These are phyloP conservation scores for Calvadosia cruxmelitensis DNA, from an alignment of 30 jellyfish, hydroid and myxozoan species.

Conservation along the genomic window DNA sequence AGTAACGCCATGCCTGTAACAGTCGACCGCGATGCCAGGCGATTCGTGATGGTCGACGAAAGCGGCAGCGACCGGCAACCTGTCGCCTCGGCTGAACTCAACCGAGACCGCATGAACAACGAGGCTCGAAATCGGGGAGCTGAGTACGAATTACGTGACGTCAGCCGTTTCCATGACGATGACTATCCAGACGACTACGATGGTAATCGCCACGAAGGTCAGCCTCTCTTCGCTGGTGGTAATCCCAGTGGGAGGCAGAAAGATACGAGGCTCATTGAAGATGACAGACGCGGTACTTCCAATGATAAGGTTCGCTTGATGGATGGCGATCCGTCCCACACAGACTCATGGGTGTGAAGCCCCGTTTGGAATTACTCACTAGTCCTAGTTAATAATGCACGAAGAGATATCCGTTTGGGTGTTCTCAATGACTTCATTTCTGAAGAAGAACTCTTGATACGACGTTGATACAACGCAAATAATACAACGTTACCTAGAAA, in stretches of 20 bases:
- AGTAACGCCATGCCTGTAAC: conserved; percentile 31
- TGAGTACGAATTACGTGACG: not conserved
- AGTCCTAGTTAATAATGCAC: no score
- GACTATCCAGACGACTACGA: not conserved
- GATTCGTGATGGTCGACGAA: conserved; percentile 63
- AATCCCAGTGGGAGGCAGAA: not conserved
- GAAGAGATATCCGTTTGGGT: no score
- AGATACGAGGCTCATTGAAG: not conserved
- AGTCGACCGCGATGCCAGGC: conserved; percentile 57
- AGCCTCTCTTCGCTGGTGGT: not conserved
- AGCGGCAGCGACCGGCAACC: conserved; percentile 19
- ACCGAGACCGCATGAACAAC: not conserved
- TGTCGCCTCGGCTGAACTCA: conserved; percentile 13
- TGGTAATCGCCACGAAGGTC: not conserved
- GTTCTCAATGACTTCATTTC: no score
- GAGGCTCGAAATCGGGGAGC: not conserved
- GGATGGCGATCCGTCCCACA: not conserved
- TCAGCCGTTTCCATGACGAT: not conserved
- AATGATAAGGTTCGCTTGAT: not conserved
- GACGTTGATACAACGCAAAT: no score
- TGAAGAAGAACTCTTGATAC: no score
- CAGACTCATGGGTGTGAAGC: not conserved
- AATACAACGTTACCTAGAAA: no score
- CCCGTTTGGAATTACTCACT: no score
- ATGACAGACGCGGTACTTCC: not conserved